Conservation (phyloP, 2,797 vertebrate genomes). For the Numenius phaeopus region DNA sequence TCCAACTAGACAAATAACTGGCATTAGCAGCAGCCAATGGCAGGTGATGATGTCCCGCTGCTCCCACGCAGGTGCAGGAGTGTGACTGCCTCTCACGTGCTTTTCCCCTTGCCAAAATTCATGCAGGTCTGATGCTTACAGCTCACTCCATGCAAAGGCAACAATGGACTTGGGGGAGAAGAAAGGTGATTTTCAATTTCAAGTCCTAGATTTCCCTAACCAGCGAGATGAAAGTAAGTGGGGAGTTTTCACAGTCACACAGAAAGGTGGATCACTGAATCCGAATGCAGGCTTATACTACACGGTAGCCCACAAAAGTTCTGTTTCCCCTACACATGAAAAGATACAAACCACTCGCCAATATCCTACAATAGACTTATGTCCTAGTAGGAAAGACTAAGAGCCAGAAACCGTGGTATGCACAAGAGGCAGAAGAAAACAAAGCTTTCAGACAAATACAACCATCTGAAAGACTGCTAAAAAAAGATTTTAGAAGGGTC, state of each 20-base stretch:
- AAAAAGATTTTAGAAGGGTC: not conserved
- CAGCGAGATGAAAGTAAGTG: not conserved
- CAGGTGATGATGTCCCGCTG: not conserved
- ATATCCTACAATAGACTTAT: not conserved
- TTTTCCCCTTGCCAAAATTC: not conserved
- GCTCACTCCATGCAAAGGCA: not conserved
- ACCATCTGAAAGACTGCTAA: not conserved
- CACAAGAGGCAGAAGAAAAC: not conserved
- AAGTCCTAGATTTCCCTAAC: not conserved
- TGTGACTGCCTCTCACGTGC: not conserved
- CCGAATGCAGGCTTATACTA: not conserved
- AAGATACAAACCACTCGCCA: not conserved
- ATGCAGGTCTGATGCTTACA: not conserved
- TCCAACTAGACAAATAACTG: not conserved
- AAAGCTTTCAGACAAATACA: not conserved
- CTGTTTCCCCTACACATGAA: not conserved
- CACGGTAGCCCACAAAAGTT: not conserved
- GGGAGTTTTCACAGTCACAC: not conserved
- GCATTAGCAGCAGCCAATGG: not conserved
- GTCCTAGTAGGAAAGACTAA: not conserved
- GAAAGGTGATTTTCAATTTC: not conserved
- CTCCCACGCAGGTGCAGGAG: not conserved
- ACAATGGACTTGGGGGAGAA: not conserved
- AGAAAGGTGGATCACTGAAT: accelerated
- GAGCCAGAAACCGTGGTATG: not conserved